A percentile compares a stretch with the other conserved stretches of the same genome.
Evolutionary conservation across 2,888 invertebrate species (phyloP).

Genomic region (Neoaliturus tenellus): DNA sequence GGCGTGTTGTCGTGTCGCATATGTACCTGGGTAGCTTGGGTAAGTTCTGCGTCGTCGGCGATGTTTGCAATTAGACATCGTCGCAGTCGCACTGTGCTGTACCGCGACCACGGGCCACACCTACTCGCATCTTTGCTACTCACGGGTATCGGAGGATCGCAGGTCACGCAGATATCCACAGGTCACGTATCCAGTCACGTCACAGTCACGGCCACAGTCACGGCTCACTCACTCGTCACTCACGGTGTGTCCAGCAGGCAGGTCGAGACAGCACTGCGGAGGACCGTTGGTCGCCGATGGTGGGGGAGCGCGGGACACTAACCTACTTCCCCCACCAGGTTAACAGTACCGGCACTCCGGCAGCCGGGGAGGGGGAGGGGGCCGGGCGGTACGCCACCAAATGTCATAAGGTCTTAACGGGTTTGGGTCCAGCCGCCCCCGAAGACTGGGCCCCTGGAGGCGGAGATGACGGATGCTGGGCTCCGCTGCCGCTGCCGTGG

Average conservation of each 20-base stretch:
- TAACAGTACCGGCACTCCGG: conserved; percentile 37
- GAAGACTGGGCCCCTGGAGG: background rate
- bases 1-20: background rate
- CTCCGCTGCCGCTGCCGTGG: no score
- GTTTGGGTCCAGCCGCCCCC: conserved; percentile 37
- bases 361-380: background rate
- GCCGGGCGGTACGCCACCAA: conserved; percentile 14
- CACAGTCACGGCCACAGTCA: background rate
- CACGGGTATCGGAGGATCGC: background rate
- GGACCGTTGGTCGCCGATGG: conserved; percentile 30
- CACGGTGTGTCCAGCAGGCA: background rate
- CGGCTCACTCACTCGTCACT: background rate
- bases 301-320: conserved; percentile 41
- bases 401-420: conserved; percentile 54
- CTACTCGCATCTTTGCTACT: background rate
- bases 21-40: conserved; percentile 27
- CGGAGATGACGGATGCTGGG: no score
- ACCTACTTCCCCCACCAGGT: conserved; percentile 45
- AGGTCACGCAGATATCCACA: background rate
- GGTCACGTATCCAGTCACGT: background rate
- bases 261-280: conserved; percentile 32
- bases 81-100: background rate
- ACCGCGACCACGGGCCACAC: conserved; percentile 11
- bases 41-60: background rate
- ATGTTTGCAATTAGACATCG: conserved; percentile 10